Base-by-base conservation (phyloP, 1,140 invertebrate genomes). In the Monochamus saltuarius region DNA sequence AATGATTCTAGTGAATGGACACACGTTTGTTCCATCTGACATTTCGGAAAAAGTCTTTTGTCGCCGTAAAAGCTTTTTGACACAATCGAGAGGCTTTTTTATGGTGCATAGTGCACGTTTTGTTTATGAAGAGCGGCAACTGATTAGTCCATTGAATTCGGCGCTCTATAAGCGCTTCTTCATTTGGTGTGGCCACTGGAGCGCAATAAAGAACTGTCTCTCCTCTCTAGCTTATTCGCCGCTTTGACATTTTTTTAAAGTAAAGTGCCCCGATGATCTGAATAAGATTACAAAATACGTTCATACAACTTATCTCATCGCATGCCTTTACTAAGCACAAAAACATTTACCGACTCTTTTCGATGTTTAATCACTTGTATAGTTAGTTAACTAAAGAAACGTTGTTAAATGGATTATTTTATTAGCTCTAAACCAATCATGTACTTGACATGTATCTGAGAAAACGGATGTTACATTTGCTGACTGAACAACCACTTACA, bases 51-150 rank as follows among this genome's bases (percentile, higher is more conserved):
- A 68, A 68, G 66, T 68, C 71, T 69, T 69, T 75, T 75, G 73
- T 75, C 72, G 70, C 69, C 59, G 71, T 75, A 73, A 75, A 73
- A 75, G 73, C 73, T 75, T 75, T 75, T 73, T 75, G 73, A 75
- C 73, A 72, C 71, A 73, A 69, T 68, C 70, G 59, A 61, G 64
- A 61, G 64, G 60, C 70, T 69, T 71, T 72, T 66, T 71, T 62
- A 52, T 46, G 61, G 62, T 54, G 51, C 47, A 36, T 68, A 65
- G 59, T 62, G 59, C 55, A 62, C 49, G 49, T 62, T 66, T 72
- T 68, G 66, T 70, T 71, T 70, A 74, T 59, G 54, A 47, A 66
- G 51, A 64, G 65, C 69, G 72, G 65, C 66, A 60, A 71, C 49
- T 63, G 65, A 66, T 68, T 69, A 67, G 65, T 63, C 60, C 65